A percentile compares a stretch with the other conserved stretches of the same genome.
These are phyloP conservation scores for Gallirallus australis DNA, from an alignment of 2,797 vertebrate genomes.

Conservation along the genomic window DNA sequence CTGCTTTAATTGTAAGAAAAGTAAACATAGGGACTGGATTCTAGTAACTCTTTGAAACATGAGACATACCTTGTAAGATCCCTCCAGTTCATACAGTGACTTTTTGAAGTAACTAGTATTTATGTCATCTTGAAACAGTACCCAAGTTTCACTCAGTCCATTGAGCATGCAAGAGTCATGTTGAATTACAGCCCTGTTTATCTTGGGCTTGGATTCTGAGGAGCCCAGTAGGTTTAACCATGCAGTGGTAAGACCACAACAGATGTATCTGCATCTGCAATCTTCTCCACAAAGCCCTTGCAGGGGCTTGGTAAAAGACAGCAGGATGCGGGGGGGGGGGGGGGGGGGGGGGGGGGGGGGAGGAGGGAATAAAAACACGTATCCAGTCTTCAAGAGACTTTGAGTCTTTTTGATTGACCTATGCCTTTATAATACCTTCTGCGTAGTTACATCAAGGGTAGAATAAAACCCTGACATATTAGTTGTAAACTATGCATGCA, in stretches of 20 bases:
- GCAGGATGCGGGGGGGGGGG: too few relatives aligned
- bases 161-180: neutral
- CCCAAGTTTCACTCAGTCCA: neutral
- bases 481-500: neutral
- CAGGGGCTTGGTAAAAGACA: neutral
- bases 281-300: neutral
- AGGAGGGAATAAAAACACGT: too few relatives aligned
- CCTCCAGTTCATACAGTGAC: neutral
- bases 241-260: rapidly evolving
- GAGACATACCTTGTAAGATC: neutral
- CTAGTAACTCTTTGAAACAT: neutral
- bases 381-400: neutral
- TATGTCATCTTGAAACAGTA: neutral
- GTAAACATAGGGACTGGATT: neutral
- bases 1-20: neutral
- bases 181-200: neutral
- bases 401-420: neutral
- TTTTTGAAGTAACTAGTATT: neutral
- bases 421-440: neutral
- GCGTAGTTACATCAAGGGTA: neutral
- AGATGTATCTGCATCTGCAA: neutral
- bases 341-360: too few relatives aligned
- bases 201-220: neutral
- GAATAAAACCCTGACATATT: neutral
- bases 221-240: neutral